Percentiles rank a stretch among this genome's conserved stretches.
These are phyloP conservation scores for Notolepis coatsorum DNA, from an alignment of 2,797 vertebrate species.

Conservation along the genomic window DNA sequence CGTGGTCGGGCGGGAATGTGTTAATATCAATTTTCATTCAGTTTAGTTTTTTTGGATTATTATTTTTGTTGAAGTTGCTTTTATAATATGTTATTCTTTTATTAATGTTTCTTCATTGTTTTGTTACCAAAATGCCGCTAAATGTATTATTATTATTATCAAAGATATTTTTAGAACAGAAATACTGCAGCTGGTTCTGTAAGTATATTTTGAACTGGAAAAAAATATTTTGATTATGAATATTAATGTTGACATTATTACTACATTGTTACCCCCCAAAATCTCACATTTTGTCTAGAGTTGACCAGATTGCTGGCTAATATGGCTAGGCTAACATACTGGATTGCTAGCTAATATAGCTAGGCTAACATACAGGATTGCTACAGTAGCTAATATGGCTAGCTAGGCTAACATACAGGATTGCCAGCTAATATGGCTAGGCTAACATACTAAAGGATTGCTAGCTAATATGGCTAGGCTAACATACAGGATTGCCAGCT, in stretches of 20 bases:
- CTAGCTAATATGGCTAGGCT: not conserved
- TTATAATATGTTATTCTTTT: slow-evolving; percentile 12
- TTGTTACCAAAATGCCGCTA: slow-evolving; percentile 13
- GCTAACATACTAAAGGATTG: not conserved
- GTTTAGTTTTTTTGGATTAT: not conserved
- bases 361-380: slow-evolving; percentile 1
- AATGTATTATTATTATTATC: slow-evolving; percentile 43
- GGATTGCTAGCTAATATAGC: slow-evolving; percentile 3
- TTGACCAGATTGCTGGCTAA: slow-evolving; percentile 5
- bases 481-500: too few species aligned
- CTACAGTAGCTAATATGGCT: not conserved
- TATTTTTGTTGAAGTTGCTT: not conserved
- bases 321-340: slow-evolving; percentile 1
- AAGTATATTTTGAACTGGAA: slow-evolving; percentile 58
- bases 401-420: not conserved
- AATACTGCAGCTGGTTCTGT: slow-evolving; percentile 77
- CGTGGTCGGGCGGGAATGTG: too few species aligned
- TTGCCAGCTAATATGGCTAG: not conserved
- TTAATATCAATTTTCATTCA: not conserved
- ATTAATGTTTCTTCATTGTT: slow-evolving; percentile 38
- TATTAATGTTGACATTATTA: slow-evolving; percentile 23
- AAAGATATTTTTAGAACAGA: slow-evolving; percentile 16
- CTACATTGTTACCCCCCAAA: slow-evolving; percentile 17
- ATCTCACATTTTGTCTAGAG: slow-evolving; percentile 3
- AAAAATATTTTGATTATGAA: slow-evolving; percentile 15